Base-by-base conservation (phyloP, 2,888 invertebrate species). In the Ophioninae sp. region DNA sequence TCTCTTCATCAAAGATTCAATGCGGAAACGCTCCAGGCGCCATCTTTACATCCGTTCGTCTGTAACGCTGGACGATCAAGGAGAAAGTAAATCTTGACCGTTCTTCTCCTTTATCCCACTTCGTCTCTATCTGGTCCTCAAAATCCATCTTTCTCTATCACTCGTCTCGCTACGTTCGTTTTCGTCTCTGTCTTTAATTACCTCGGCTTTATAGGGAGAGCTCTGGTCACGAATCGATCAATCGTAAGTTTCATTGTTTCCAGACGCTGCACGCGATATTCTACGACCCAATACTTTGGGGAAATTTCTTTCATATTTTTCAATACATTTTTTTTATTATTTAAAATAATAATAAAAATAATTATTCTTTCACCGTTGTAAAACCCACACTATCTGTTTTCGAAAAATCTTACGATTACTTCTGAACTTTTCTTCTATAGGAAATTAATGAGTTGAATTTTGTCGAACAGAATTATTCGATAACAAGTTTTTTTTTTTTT, bases 51-150 rank as follows among this genome's bases (percentile, higher is more conserved):
- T 79, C 78, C 62, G 76, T 62, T 39, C 41, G 69, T 39, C 79
- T 79, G 82, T 69, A 61, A 57, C 82, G 79, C 59, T 64, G 61
- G 69, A 69, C 65, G 23, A 30, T 39, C 56, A 20, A 78, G 81
- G 84, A 81, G 84, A 84, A 84, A 84, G 84, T 78, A 68, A 65
- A 44, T 10, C 57, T 50, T 39, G 41, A 70, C 8, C 20, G 17
- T 67, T 62, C 6, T 13, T 70, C 41, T 17, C 13, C 50, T 3
- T 13, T 50, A 13, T 57, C 57, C 44, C 44, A 73, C 59, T 73
- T 44, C 2, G 30, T 50, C 41, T 23, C 39, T 56, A 13, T 6
- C 76, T 57, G 0, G 37, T 13, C 50, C 13, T 64, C 23, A 23
- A 17, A 21, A 7, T 39, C 23, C 7, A 13, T 62, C 62, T 62